Conservation (phyloP, 2,797 vertebrate genomes). For the Crenuchus spilurus region DNA sequence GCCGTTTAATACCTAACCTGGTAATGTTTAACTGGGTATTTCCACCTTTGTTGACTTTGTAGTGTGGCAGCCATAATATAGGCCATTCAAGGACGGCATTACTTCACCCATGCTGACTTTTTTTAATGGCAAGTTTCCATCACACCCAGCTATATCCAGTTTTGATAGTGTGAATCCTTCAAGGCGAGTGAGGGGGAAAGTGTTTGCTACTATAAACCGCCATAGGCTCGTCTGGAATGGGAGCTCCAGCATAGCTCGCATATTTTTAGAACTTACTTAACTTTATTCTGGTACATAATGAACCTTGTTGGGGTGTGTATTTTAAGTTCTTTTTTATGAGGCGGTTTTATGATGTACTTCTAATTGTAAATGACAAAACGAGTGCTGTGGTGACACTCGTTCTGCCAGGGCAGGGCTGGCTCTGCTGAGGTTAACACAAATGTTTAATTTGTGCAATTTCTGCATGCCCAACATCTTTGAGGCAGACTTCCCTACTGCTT, state of each 20-base stretch:
- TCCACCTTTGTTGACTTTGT: constrained; percentile 70
- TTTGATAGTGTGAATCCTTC: neutral
- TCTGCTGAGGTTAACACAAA: constrained; percentile 30
- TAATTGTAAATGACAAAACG: neutral
- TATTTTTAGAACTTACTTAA: neutral
- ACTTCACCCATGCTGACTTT: neutral
- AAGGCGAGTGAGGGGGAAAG: neutral
- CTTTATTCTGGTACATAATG: neutral
- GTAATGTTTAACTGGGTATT: constrained; percentile 73
- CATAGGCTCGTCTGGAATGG: constrained; percentile 2
- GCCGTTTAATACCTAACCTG: constrained; percentile 50
- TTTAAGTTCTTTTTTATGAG: neutral
- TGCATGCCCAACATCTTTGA: constrained; percentile 45
- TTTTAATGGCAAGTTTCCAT: neutral
- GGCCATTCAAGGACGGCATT: constrained; percentile 66
- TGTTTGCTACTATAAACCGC: constrained; percentile 4
- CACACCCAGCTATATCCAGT: neutral
- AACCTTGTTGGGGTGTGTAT: constrained; percentile 3
- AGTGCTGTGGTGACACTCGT: neutral
- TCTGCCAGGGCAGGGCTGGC: neutral
- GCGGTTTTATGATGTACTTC: neutral
- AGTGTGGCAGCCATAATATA: constrained; percentile 60
- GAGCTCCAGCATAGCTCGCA: neutral
- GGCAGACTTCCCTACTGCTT: constrained; percentile 59
- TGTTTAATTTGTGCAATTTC: constrained; percentile 31